These are phyloP conservation scores for Podarcis raffonei DNA, from an alignment of 2,113 vertebrate genomes.

Conservation along the genomic window DNA sequence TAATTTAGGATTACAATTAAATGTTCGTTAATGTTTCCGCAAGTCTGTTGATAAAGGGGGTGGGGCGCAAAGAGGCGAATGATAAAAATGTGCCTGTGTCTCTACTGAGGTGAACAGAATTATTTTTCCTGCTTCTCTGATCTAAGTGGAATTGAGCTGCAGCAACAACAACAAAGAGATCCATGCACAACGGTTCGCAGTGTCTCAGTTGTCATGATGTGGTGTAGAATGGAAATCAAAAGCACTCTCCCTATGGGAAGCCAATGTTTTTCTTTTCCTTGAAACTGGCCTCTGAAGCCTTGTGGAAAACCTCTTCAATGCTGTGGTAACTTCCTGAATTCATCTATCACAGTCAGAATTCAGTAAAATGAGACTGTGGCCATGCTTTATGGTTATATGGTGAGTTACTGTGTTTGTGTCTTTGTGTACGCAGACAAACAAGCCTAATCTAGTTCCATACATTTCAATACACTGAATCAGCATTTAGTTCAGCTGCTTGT, in stretches of 20 bases:
- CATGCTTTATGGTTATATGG: neutral
- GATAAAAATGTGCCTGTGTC: neutral
- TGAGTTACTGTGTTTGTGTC: no score
- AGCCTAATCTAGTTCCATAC: neutral
- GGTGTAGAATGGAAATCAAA: constrained; percentile 24
- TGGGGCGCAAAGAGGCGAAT: neutral
- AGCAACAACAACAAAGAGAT: constrained; percentile 14
- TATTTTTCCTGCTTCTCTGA: neutral
- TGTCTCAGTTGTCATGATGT: constrained; percentile 32
- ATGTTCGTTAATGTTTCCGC: constrained; percentile 9
- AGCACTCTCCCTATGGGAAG: constrained; percentile 7
- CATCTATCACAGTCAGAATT: neutral
- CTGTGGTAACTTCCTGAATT: neutral
- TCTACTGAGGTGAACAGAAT: neutral
- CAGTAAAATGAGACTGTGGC: neutral
- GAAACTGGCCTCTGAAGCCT: neutral
- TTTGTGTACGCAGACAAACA: neutral
- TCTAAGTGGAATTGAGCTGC: neutral
- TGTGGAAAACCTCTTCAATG: neutral
- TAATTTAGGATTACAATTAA: neutral
- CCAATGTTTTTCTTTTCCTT: neutral
- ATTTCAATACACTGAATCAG: neutral
- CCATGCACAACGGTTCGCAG: constrained; percentile 21
- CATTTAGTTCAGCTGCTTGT: neutral
- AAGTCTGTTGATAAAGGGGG: neutral